Evolutionary conservation across 2,113 vertebrate species (phyloP), one percentile per base, ranked within the genome.

Genomic region (Pteropus alecto): DNA sequence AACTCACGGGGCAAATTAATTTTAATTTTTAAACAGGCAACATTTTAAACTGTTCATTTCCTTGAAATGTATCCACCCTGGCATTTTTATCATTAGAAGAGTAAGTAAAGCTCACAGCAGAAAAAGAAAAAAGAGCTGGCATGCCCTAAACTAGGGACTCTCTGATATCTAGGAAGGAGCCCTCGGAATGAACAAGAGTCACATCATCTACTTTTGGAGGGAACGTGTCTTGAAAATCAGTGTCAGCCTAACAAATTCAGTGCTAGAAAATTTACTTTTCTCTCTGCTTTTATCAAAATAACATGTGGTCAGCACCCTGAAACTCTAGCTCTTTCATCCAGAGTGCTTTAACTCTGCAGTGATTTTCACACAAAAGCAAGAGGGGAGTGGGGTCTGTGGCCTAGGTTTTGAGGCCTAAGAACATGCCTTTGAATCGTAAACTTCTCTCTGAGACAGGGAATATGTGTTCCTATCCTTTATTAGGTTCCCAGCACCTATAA

Each of bases 21-120:
- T 98, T 98, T 97, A 98, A 98, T 98, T 98, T 99, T 99, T 99
- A 98, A 99, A 98, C 86, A 98, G 94, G 63, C 81, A 97, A 63
- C 86, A 97, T 98, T 98, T 98, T 73, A 97, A 98, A 98, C 73
- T 97, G 96, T 98, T 98, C 97, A 95, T 98, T 97, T 98, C 90
- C 70, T 93, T 97, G 86, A 97, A 98, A 98, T 97, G 84, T 90
- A 95, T 97, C 94, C 76, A 63, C 96, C 33, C 63, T 76, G 26
- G 48, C 74, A 79, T 93, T 97, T 98, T 98, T 96, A 97, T 95
- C 90, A 97, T 87, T 63, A 83, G 60, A 98, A 97, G 71, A 97
- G 97, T 97, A 97, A 98, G 94, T 96, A 98, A 96, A 97, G 90
- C 85, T 98, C 94, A 97, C 14, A 68, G 71, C 82, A 74, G 18